Evolutionary conservation across 2,797 vertebrate species (phyloP).

Genomic region (Bovichtus diacanthus): DNA sequence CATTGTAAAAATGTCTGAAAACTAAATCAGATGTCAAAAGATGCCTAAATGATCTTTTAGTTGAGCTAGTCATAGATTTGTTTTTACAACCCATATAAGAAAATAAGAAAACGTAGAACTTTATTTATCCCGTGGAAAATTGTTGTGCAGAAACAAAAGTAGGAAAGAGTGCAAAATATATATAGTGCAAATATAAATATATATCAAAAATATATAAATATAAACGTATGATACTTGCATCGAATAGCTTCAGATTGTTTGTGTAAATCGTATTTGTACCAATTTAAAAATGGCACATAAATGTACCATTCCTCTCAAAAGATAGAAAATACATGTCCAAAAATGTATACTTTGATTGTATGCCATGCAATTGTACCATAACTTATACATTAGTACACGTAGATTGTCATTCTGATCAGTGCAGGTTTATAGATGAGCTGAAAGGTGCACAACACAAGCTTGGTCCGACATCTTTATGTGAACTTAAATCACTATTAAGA

Average conservation of each 20-base stretch:
- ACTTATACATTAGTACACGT: not conserved
- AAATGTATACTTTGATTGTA: not conserved
- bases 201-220: not conserved
- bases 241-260: too few species aligned
- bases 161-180: not conserved
- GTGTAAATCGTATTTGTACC: too few species aligned
- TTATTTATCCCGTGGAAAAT: not conserved
- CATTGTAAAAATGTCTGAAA: too few species aligned
- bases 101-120: not conserved
- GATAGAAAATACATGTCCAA: not conserved
- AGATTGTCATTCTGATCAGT: not conserved
- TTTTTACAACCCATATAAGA: slow-evolving; percentile 12
- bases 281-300: not conserved
- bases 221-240: not conserved
- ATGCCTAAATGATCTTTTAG: not conserved
- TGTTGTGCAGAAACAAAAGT: not conserved
- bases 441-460: slow-evolving; percentile 11
- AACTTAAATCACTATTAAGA: not conserved
- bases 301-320: slow-evolving; percentile 1
- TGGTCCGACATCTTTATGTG: slow-evolving; percentile 1
- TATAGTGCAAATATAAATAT: not conserved
- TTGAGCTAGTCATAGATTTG: not conserved
- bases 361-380: not conserved
- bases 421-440: not conserved
- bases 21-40: not conserved